A percentile compares a stretch with the other conserved stretches of the same genome.
phyloP scores from a whole-genome alignment of 2,797 vertebrate species.

The Furcifer pardalis region DNA sequence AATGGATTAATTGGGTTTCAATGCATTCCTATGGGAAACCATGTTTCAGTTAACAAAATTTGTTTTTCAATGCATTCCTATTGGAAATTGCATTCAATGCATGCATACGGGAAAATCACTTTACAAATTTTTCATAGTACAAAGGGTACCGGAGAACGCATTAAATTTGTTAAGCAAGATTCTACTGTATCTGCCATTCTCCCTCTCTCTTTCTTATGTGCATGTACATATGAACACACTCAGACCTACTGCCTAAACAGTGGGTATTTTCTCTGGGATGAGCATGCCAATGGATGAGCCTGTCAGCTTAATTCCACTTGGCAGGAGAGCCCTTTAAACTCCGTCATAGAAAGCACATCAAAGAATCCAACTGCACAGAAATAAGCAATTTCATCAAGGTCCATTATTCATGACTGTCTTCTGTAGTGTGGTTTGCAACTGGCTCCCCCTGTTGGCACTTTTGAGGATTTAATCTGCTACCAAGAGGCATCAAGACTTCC shows the following conservation, averaged over 20 bases:
- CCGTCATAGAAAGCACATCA: not conserved
- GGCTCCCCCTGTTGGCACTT: not conserved
- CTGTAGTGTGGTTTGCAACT: not conserved
- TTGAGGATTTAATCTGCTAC: not conserved
- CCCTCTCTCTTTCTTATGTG: not conserved
- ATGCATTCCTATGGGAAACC: no score
- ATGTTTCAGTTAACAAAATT: no score
- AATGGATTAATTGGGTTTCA: no score
- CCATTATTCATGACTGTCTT: constrained; percentile 15
- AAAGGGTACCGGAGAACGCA: no score
- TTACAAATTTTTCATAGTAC: no score
- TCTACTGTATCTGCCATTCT: no score
- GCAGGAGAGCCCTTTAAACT: not conserved
- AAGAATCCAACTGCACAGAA: not conserved
- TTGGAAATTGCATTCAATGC: no score
- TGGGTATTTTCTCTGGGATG: not conserved
- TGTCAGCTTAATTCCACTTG: not conserved
- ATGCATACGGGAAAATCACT: no score
- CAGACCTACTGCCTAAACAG: not conserved
- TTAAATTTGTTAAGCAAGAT: no score
- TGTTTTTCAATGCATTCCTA: no score
- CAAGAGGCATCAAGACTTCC: not conserved
- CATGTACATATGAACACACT: no score
- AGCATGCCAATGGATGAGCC: no score
- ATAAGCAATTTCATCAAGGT: constrained; percentile 26